phyloP scores from a whole-genome alignment of 1,140 invertebrate genomes.

The Reticulitermes speratus region DNA sequence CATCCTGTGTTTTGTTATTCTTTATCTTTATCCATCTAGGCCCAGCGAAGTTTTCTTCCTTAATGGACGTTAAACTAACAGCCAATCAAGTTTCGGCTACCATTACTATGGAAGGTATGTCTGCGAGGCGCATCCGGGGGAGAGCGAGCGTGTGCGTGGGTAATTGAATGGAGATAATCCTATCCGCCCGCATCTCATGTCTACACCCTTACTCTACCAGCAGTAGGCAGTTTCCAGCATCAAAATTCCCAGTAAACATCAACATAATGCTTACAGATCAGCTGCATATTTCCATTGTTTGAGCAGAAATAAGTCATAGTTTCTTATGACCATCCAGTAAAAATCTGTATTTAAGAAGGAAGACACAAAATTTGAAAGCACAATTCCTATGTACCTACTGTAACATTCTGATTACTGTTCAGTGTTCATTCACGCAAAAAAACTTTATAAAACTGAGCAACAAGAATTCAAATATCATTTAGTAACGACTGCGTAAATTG shows the following conservation, averaged over 20 bases:
- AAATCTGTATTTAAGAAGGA: too few relatives aligned
- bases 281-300: background rate
- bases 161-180: slow-evolving; percentile 5
- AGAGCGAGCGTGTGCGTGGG: background rate
- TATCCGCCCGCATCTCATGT: slow-evolving; percentile 2
- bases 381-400: too few relatives aligned
- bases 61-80: slow-evolving; percentile 16
- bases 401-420: too few relatives aligned
- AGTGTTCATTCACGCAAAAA: too few relatives aligned
- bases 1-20: background rate
- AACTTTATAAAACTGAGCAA: too few relatives aligned
- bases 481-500: too few relatives aligned
- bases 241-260: background rate
- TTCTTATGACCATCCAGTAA: too few relatives aligned
- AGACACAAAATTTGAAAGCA: too few relatives aligned
- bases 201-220: background rate
- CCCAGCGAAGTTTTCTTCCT: background rate
- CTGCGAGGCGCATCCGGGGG: background rate
- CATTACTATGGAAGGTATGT: background rate
- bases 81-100: background rate
- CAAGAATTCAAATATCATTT: too few relatives aligned
- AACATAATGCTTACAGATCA: background rate
- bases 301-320: background rate
- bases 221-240: background rate
- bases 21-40: background rate